A percentile compares a stretch with the other conserved stretches of the same genome.
Evolutionary conservation across 2,888 invertebrate genomes (phyloP).

Genomic region (Eristalis arbustorum): DNA sequence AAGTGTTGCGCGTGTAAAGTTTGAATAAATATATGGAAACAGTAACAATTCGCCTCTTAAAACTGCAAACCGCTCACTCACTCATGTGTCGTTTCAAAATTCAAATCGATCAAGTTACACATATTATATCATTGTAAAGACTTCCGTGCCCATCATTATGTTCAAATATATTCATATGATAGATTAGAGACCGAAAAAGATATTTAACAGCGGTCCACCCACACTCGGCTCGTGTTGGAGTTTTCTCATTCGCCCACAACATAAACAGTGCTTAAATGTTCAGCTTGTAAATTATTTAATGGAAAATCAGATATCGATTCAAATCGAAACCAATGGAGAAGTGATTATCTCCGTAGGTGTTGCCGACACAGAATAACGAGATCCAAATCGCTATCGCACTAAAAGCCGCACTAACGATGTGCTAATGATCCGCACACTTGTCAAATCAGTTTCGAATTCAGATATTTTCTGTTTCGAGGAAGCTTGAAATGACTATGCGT

Average conservation of each 20-base stretch:
- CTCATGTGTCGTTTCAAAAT: too few species aligned
- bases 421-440: constrained; percentile 11
- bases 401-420: constrained; percentile 9
- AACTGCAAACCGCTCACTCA: too few species aligned
- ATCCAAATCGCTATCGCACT: neutral
- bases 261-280: neutral
- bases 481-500: neutral
- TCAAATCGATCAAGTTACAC: neutral
- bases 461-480: neutral
- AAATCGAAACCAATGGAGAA: constrained; percentile 1
- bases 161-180: neutral
- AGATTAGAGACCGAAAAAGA: neutral
- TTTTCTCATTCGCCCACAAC: neutral
- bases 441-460: neutral
- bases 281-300: neutral
- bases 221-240: neutral
- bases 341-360: neutral
- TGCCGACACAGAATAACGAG: neutral
- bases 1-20: too few species aligned
- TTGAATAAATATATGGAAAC: too few species aligned
- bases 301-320: constrained; percentile 9
- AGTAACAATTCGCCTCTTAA: too few species aligned
- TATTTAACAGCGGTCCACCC: neutral
- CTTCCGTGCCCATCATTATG: neutral
- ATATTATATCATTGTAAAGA: neutral